phyloP scores from a whole-genome alignment of 2,797 vertebrate genomes.

The Acridotheres tristis region DNA sequence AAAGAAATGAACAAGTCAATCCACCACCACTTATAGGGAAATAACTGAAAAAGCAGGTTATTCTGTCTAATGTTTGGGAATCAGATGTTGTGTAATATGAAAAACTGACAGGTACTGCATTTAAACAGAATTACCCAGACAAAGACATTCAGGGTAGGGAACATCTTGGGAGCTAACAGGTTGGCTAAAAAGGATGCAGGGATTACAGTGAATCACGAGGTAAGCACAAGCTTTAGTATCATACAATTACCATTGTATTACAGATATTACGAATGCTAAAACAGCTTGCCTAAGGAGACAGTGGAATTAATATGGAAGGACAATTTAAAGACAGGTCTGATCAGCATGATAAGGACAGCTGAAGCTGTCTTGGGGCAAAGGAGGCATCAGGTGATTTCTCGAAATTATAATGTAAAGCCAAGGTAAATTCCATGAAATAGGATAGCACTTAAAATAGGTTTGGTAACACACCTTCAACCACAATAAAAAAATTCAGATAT shows the following conservation, averaged over 20 bases:
- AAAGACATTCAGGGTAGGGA: background rate
- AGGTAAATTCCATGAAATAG: background rate
- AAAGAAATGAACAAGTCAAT: background rate
- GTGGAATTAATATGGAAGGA: background rate
- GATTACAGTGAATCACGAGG: background rate
- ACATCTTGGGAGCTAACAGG: background rate
- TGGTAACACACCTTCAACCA: background rate
- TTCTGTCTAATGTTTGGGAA: background rate
- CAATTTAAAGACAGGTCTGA: constrained; percentile 6
- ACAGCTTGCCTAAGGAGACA: background rate
- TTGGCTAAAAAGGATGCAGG: background rate
- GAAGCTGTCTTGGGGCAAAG: background rate
- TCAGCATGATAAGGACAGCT: background rate
- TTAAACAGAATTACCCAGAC: background rate
- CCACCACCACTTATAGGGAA: background rate
- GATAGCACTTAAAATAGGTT: background rate
- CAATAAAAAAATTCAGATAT: background rate
- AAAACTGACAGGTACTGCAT: background rate
- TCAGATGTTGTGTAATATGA: background rate
- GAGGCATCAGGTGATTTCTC: background rate
- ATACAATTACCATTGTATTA: background rate
- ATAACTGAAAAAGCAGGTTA: background rate
- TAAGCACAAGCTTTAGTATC: background rate
- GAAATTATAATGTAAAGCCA: background rate
- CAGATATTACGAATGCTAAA: background rate